phyloP scores from a whole-genome alignment of 2,888 invertebrate species.

The Gymnoscelis rufifasciata region DNA sequence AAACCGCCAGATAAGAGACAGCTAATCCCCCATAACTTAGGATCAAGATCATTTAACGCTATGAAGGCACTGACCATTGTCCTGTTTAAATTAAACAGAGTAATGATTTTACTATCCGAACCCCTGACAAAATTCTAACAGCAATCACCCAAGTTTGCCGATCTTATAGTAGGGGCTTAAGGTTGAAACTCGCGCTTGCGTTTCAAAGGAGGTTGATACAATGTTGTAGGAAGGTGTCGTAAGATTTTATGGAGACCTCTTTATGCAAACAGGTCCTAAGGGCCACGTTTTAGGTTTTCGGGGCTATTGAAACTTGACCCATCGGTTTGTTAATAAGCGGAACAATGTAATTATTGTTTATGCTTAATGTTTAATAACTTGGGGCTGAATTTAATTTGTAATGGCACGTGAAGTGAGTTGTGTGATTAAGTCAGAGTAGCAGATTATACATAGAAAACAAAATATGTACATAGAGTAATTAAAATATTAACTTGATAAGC shows the following conservation, averaged over 20 bases:
- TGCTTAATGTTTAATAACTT: conserved; percentile 28
- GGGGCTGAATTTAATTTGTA: too few relatives aligned
- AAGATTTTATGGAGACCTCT: conserved; percentile 74
- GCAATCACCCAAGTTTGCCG: too few relatives aligned
- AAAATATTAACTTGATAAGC: too few relatives aligned
- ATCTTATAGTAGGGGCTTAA: conserved; percentile 13
- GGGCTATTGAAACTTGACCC: conserved; percentile 70
- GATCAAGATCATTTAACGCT: conserved; percentile 66
- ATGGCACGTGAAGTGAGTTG: conserved; percentile 3
- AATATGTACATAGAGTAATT: too few relatives aligned
- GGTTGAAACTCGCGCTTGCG: conserved; percentile 26
- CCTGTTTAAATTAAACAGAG: conserved; percentile 71
- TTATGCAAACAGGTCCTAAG: conserved; percentile 73
- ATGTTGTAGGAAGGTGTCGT: conserved; percentile 56
- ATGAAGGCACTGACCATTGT: conserved; percentile 71
- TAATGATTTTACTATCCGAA: conserved; percentile 64
- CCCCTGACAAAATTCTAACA: conserved; percentile 32
- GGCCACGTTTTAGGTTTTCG: conserved; percentile 71
- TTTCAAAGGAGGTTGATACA: conserved; percentile 14
- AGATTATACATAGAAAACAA: too few relatives aligned
- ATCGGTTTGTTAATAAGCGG: conserved; percentile 39
- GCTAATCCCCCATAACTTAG: conserved; percentile 78
- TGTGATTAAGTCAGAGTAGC: too few relatives aligned
- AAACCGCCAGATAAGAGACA: conserved; percentile 68
- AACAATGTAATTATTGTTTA: conserved; percentile 40